Evolutionary conservation across 1,140 invertebrate species (phyloP), one percentile per base, ranked within the genome.

Genomic region (Metopolophium dirhodum): DNA sequence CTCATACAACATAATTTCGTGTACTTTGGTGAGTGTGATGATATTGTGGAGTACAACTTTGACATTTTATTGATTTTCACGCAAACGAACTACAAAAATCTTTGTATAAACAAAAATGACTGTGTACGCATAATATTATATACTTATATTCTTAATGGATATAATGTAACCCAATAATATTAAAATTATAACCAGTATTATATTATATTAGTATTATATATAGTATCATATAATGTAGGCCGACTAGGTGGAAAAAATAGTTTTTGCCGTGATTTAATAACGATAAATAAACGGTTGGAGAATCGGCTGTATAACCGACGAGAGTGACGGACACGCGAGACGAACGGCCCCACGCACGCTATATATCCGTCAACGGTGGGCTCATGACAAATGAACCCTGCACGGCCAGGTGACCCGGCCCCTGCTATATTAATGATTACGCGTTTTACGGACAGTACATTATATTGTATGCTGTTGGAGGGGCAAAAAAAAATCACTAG

Each of bases 301-400:
- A 91, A 77, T 47, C 18, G 41, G 26, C 88, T n/a, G 9, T 61
- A 30, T 7, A 30, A 26, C 11, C 61, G 30, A 30, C 61, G 11
- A n/a, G 18, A 57, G 54, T 90, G 47, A 41, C 89, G 51, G 49
- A 22, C 90, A 91, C 26, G 61, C 18, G 23, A 91, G 90, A 68
- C 9, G 49, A 68, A 30, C 26, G 3, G 3, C 35, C 41, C 23
- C 23, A 30, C 26, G 22, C 90, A 91, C 57, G 54, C n/a, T 77
- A 51, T 26, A 68, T 37, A 91, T 68, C 30, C 61, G 26, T 91
- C 49, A 91, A 77, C 54, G 8, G 30, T 9, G 35, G n/a, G 14
- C 61, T 41, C 54, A 30, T 91, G 61, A 91, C 90, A 91, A 77
- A 91, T 91, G 90, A 91, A 91, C 57, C 37, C n/a, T 35, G 8